Conservation (phyloP, 2,113 vertebrate species). For the Alectura lathami region DNA sequence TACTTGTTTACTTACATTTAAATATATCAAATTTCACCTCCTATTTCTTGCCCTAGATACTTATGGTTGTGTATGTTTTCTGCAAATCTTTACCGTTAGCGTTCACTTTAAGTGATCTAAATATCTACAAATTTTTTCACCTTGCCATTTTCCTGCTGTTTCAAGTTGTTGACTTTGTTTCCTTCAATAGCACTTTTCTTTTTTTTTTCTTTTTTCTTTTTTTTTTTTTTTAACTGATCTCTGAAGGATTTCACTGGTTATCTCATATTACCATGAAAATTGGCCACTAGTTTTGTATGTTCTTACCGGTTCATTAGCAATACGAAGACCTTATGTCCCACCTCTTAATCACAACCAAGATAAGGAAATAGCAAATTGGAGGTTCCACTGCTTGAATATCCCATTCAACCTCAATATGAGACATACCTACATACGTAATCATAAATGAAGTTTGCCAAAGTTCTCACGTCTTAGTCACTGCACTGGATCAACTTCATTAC, state of each 20-base stretch:
- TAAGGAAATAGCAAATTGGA: neutral
- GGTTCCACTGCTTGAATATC: neutral
- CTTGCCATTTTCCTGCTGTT: neutral
- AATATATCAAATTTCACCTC: neutral
- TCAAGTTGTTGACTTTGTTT: neutral
- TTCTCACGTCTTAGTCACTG: neutral
- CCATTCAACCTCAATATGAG: neutral
- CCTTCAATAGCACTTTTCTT: neutral
- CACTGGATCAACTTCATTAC: neutral
- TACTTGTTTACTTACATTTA: rapidly evolving
- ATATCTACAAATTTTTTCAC: neutral
- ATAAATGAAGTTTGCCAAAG: neutral
- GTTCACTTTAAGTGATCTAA: neutral
- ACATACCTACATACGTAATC: neutral
- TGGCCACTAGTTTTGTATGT: neutral
- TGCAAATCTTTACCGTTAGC: neutral
- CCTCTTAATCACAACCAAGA: neutral
- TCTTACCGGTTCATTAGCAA: neutral
- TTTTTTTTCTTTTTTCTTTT: no score
- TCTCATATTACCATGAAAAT: neutral
- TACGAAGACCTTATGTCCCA: neutral
- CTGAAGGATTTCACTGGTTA: neutral
- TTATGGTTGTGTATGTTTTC: neutral
- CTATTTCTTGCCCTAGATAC: neutral
- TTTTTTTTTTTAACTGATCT: neutral